Percentiles rank a stretch among this genome's conserved stretches.
Evolutionary conservation across 2,888 invertebrate genomes (phyloP).

Genomic region (Cephus runcator): DNA sequence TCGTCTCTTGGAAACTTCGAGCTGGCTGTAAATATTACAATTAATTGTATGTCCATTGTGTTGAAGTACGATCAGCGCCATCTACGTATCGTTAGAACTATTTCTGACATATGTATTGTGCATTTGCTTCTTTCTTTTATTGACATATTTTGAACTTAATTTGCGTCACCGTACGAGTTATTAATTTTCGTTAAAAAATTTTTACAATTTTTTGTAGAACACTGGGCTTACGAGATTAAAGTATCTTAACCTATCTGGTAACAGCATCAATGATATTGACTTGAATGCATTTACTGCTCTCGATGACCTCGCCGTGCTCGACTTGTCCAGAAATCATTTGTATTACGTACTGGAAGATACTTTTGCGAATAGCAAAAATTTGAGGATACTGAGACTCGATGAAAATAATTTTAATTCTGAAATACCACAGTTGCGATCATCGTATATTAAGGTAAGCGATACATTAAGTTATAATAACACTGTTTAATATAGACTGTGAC

Average conservation of each 20-base stretch:
- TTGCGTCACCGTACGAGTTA: background rate
- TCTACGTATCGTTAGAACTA: background rate
- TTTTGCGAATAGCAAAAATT: conserved; percentile 54
- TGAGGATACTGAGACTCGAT: conserved; percentile 53
- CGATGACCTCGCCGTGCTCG: conserved; percentile 63
- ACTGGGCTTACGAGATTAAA: conserved; percentile 54
- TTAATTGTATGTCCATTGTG: background rate
- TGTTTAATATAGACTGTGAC: background rate
- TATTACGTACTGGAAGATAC: conserved; percentile 61
- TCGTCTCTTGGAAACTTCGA: conserved; percentile 44
- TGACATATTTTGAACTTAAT: conserved; percentile 15
- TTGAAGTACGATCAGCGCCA: background rate
- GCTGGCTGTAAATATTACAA: conserved; percentile 45
- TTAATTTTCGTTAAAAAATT: background rate
- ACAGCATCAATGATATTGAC: conserved; percentile 64
- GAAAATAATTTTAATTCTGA: conserved; percentile 56
- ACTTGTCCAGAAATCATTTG: conserved; percentile 66
- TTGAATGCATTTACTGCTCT: conserved; percentile 65
- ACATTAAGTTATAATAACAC: background rate
- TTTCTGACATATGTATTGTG: background rate
- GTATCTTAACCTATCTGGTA: conserved; percentile 64
- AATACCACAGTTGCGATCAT: conserved; percentile 49
- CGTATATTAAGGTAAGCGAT: conserved; percentile 47
- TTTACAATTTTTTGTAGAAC: conserved; percentile 35
- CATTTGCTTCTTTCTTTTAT: background rate